A percentile compares a stretch with the other conserved stretches of the same genome.
These are phyloP conservation scores for Cryptus viduatorius DNA, from an alignment of 2,888 invertebrate genomes.

Conservation along the genomic window DNA sequence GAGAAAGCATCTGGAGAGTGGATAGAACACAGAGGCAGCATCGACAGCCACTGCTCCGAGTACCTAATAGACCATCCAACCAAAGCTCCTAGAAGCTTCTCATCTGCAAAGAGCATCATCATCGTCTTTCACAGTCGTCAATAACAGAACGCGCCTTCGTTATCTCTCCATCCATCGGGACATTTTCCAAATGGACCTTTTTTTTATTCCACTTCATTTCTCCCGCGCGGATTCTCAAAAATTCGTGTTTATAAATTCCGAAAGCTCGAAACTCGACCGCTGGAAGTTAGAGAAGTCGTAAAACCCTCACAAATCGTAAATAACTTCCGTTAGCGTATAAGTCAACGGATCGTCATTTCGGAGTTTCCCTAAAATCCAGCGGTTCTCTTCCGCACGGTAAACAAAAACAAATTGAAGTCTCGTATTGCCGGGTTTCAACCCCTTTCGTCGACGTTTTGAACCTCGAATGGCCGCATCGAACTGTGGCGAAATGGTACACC, in stretches of 20 bases:
- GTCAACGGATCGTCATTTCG: conserved; percentile 19
- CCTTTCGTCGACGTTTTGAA: not conserved
- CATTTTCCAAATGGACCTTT: not conserved
- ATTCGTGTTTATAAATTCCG: conserved; percentile 13
- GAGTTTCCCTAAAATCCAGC: not conserved
- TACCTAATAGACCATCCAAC: conserved; percentile 22
- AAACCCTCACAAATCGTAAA: conserved; percentile 12
- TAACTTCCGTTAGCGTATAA: conserved; percentile 1
- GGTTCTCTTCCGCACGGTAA: not conserved
- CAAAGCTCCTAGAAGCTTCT: conserved; percentile 19
- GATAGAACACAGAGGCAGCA: conserved; percentile 15
- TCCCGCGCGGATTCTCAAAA: not conserved
- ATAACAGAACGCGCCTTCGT: not conserved
- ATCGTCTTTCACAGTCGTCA: not conserved
- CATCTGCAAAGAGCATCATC: conserved; percentile 29
- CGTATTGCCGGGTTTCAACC: conserved; percentile 15
- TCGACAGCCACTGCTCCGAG: conserved; percentile 30
- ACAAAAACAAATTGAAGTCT: conserved; percentile 39
- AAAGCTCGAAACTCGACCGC: conserved; percentile 1
- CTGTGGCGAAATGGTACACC: conserved; percentile 24
- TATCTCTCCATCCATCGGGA: not conserved
- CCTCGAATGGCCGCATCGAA: conserved; percentile 10
- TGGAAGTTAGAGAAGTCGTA: not conserved
- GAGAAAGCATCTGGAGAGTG: conserved; percentile 40
- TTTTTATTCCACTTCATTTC: not conserved